A percentile compares a stretch with the other conserved stretches of the same genome.
Evolutionary conservation across 2,797 vertebrate genomes (phyloP).

Genomic region (Tenualosa ilisha): DNA sequence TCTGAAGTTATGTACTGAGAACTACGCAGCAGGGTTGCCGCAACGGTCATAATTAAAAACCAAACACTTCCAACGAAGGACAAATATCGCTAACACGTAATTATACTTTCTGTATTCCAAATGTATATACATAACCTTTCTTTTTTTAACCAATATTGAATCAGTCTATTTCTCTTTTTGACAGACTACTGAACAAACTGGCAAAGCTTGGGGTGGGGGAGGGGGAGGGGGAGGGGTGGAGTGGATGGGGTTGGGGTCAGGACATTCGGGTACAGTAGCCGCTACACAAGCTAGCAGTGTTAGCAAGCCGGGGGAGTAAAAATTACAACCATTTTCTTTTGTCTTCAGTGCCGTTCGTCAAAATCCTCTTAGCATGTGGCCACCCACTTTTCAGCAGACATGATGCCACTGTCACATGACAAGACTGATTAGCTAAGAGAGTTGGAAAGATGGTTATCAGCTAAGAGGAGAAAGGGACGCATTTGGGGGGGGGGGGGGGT

Average conservation of each 20-base stretch:
- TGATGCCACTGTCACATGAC: constrained; percentile 7
- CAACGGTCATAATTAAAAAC: constrained; percentile 14
- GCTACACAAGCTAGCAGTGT: constrained; percentile 34
- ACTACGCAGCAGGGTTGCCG: background rate
- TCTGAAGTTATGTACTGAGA: constrained; percentile 25
- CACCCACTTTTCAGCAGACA: constrained; percentile 33
- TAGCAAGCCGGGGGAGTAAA: background rate
- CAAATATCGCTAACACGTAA: constrained; percentile 39
- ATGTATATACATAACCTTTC: constrained; percentile 37
- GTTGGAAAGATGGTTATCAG: constrained; percentile 31
- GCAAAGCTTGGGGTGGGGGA: constrained; percentile 29
- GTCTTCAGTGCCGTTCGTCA: constrained; percentile 42
- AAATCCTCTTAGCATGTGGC: constrained; percentile 38
- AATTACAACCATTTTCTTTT: constrained; percentile 36
- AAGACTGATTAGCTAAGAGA: constrained; percentile 6
- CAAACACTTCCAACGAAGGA: constrained; percentile 35
- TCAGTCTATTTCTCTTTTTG: constrained; percentile 32
- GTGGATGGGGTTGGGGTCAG: background rate
- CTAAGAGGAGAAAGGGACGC: background rate
- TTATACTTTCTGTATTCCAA: constrained; percentile 37
- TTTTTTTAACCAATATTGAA: constrained; percentile 44
- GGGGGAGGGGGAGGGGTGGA: background rate
- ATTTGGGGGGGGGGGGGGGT: background rate
- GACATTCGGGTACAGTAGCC: background rate
- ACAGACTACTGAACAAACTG: constrained; percentile 45